These are phyloP conservation scores for Sthenelais limicola DNA, from an alignment of 2,888 invertebrate genomes.

Conservation along the genomic window DNA sequence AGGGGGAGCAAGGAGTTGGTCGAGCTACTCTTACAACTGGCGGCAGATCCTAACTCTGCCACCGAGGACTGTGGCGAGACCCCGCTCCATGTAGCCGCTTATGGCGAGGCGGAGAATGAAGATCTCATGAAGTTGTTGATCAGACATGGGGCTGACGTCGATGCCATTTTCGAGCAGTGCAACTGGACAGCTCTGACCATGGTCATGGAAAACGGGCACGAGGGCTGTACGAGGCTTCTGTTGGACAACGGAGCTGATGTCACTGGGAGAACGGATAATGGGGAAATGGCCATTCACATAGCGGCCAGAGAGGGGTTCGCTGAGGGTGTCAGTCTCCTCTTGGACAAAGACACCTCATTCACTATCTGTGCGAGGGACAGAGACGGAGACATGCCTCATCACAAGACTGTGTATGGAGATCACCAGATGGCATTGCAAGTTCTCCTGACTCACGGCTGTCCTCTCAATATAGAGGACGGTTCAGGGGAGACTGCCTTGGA, in stretches of 20 bases:
- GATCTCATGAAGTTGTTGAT: conserved; percentile 21
- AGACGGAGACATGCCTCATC: conserved; percentile 29
- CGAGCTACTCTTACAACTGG: not conserved
- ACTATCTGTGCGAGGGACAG: conserved; percentile 8
- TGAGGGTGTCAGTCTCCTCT: conserved; percentile 13
- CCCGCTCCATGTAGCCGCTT: conserved; percentile 25
- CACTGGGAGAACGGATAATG: conserved; percentile 18
- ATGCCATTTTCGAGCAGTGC: conserved; percentile 31
- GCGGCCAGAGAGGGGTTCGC: conserved; percentile 25
- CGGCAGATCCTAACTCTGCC: conserved; percentile 14
- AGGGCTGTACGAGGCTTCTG: conserved; percentile 18
- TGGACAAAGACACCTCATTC: not conserved
- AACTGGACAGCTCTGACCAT: conserved; percentile 27
- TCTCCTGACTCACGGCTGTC: conserved; percentile 2
- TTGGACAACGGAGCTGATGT: conserved; percentile 27
- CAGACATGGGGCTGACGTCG: conserved; percentile 16
- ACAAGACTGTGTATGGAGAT: conserved; percentile 24
- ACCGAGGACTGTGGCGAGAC: conserved; percentile 26
- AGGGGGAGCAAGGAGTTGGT: conserved; percentile 21
- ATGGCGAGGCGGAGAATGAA: conserved; percentile 23
- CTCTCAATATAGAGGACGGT: conserved; percentile 8
- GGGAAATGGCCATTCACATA: conserved; percentile 26
- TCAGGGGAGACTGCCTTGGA: conserved; percentile 26
- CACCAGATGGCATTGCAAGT: conserved; percentile 27
- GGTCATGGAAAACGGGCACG: conserved; percentile 27